Base-by-base conservation (phyloP, 2,797 vertebrate species). In the Gallirallus australis region DNA sequence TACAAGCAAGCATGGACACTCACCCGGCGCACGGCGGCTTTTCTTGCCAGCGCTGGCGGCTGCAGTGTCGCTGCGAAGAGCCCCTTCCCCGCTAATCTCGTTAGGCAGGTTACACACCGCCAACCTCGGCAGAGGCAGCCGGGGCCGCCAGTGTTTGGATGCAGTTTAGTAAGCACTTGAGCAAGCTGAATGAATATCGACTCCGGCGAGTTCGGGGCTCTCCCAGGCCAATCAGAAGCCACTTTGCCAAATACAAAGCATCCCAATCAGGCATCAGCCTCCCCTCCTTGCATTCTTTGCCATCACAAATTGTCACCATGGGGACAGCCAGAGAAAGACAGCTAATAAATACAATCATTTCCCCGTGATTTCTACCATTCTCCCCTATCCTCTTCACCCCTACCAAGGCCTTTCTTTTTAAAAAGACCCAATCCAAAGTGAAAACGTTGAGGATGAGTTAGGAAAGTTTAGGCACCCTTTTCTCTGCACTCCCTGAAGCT, bases 191-290 rank as follows among this genome's bases (percentile, higher is more conserved):
- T 99, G 99, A 99, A 99, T 99, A 99, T 99, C 99, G 98, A 98
- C 98, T 99, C 98, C 97, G 97, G 98, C 96, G 98, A 99, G 99
- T 99, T 99, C 98, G 98, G 99, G 98, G 98, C 98, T 99, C 98
- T 97, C 98, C 98, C 97, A 98, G 99, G 98, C 99, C 99, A 99
- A 99, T 99, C 99, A 99, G 99, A 98, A 99, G 99, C 99, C 98
- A 98, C 99, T 99, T 98, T 98, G 98, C 93, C 98, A 98, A 98
- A 99, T 98, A 99, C 99, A 99, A 99, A 99, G 98, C 98, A 98
- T 99, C 99, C 99, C 99, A 99, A 99, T 99, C 99, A 99, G 99
- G 98, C 98, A 98, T 98, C 98, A 98, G 98, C 98, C 98, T 98
- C 98, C 98, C 98, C 97, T 98, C 99, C 99, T 99, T 98, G 98